phyloP scores from a whole-genome alignment of 2,888 invertebrate genomes.

The Branchellion lobata region DNA sequence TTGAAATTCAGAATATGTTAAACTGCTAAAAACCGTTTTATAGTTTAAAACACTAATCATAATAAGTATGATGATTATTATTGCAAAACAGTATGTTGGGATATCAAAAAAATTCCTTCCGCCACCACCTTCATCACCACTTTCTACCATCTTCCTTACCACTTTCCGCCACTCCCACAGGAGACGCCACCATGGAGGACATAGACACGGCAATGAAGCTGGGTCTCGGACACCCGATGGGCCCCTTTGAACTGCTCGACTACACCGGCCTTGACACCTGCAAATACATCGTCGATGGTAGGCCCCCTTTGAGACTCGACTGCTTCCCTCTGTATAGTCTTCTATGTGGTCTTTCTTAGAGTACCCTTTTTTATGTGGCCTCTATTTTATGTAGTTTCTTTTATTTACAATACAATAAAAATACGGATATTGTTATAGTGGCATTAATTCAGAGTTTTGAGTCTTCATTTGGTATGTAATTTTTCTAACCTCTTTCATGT shows the following conservation, averaged over 20 bases:
- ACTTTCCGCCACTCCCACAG: constrained; percentile 52
- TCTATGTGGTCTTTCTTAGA: not conserved
- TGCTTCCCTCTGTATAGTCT: constrained; percentile 44
- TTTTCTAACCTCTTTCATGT: too few relatives aligned
- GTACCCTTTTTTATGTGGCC: not conserved
- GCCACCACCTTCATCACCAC: not conserved
- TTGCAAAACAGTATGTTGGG: too few relatives aligned
- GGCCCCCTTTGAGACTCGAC: too few relatives aligned
- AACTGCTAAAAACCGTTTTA: too few relatives aligned
- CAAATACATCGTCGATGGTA: constrained; percentile 74
- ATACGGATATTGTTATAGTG: too few relatives aligned
- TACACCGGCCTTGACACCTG: constrained; percentile 81
- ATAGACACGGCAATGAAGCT: constrained; percentile 87
- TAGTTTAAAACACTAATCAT: too few relatives aligned
- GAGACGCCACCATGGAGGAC: constrained; percentile 71
- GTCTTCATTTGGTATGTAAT: too few relatives aligned
- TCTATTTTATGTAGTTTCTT: not conserved
- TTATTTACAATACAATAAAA: constrained; percentile 9
- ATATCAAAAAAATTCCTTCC: too few relatives aligned
- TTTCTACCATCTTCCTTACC: not conserved
- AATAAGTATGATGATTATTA: too few relatives aligned
- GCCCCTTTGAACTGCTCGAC: constrained; percentile 80
- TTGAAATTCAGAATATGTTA: too few relatives aligned
- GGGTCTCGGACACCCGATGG: constrained; percentile 82
- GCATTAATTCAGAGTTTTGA: too few relatives aligned